Evolutionary conservation across 2,797 vertebrate species (phyloP).

Genomic region (Atherinosoma microstoma): DNA sequence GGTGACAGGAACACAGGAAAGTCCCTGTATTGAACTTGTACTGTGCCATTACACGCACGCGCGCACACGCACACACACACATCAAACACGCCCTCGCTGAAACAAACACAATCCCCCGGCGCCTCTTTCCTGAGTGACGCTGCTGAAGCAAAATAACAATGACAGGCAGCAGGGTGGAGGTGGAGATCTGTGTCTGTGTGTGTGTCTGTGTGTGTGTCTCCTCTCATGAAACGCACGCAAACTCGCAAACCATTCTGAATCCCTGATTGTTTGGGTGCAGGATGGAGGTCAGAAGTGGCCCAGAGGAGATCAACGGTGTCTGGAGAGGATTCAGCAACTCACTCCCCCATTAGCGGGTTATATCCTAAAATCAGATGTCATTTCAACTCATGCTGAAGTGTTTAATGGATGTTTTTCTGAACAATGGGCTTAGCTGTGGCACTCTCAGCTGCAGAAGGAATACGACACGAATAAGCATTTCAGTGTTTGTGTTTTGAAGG

Average conservation of each 20-base stretch:
- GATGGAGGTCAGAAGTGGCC: constrained; percentile 56
- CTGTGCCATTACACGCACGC: constrained; percentile 49
- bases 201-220: constrained; percentile 59
- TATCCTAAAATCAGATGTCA: neutral
- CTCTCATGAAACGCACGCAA: constrained; percentile 48
- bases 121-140: constrained; percentile 82
- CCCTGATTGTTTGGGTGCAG: constrained; percentile 57
- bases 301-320: constrained; percentile 32
- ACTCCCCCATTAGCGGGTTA: neutral
- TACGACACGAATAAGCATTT: neutral
- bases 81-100: constrained; percentile 72
- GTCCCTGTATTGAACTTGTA: constrained; percentile 64
- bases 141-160: constrained; percentile 79
- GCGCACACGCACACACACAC: constrained; percentile 40
- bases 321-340: constrained; percentile 14
- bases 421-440: neutral
- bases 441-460: neutral
- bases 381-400: neutral
- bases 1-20: constrained; percentile 78
- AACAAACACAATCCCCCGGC: constrained; percentile 81
- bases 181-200: constrained; percentile 49
- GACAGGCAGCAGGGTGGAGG: constrained; percentile 76
- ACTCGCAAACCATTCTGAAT: constrained; percentile 41
- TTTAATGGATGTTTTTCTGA: neutral
- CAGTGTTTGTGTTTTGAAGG: neutral